Base-by-base conservation (phyloP, 2,113 vertebrate species). In the Phainopepla nitens region DNA sequence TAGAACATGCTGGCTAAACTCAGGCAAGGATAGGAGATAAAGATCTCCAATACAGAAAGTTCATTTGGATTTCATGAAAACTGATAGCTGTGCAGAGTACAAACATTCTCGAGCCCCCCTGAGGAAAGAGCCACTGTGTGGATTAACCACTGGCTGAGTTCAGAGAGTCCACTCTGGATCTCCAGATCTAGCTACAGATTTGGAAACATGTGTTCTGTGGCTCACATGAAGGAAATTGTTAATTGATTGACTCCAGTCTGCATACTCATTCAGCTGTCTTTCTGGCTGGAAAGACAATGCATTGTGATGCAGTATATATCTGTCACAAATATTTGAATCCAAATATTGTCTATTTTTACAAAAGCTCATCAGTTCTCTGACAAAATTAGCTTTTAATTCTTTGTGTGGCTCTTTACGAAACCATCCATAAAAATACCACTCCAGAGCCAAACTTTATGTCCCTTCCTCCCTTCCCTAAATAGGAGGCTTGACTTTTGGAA, bases 331-430 rank as follows among this genome's bases (percentile, higher is more conserved):
- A 89, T 62, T 90, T 86, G 75, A 90, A 80, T 95, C 62, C 94
- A 93, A 95, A 94, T 92, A 88, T 76, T 92, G 64, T 92, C 81
- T 96, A 84, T 96, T 94, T 96, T 96, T 95, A 89, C 54, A 89
- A 92, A 95, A 93, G 79, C 70, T 94, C 57, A 95, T 78, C 70
- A 83, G 50, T 95, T 90, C 51, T 73, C 53, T 94, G 81, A 94
- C 82, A 89, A 1, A 41, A 87, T 78, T 85, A 82, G 58, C 31
- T 45, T 92, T 80, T 91, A 87, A 62, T 90, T 72, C 51, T 75
- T 89, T 93, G 71, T 89, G 50, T 80, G 24, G 31, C 9, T 93
- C n/a, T 82, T 90, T 80, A 60, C 82, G 62, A 84, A 82, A 68
- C 42, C 5, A 53, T 65, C 87, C 72, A 62, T 93, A 87, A 92